phyloP scores from a whole-genome alignment of 2,113 vertebrate genomes.

The Chunga burmeisteri region DNA sequence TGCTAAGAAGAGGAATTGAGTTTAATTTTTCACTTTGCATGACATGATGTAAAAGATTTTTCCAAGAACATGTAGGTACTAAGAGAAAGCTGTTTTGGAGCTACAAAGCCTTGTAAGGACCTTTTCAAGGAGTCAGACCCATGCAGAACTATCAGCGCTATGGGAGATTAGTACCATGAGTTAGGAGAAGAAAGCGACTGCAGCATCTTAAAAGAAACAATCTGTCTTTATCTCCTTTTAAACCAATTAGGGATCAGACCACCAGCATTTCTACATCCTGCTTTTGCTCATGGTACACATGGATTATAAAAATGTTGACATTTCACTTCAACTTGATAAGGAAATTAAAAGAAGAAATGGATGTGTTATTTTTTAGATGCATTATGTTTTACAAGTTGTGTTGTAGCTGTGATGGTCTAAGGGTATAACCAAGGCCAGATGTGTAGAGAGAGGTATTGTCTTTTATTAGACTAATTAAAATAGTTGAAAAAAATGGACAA shows the following conservation, averaged over 20 bases:
- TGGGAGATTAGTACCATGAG: background rate
- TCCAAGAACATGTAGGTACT: background rate
- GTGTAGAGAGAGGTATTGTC: background rate
- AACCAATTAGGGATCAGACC: background rate
- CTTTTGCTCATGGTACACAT: background rate
- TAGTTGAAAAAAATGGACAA: background rate
- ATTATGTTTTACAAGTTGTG: background rate
- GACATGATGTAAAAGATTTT: background rate
- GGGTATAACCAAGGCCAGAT: background rate
- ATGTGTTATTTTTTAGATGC: background rate
- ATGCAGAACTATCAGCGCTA: background rate
- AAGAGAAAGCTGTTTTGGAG: background rate
- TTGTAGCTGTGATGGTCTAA: background rate
- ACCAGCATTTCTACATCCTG: constrained; percentile 18
- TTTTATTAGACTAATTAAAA: background rate
- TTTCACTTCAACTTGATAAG: background rate
- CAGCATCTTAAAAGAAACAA: background rate
- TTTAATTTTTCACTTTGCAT: background rate
- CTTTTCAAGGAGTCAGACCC: background rate
- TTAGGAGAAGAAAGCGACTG: background rate
- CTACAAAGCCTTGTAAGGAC: background rate
- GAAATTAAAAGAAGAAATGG: background rate
- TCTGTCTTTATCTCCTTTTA: background rate
- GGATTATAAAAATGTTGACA: constrained; percentile 12
- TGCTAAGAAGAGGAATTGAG: background rate